Percentiles rank a stretch among this genome's conserved stretches.
phyloP scores from a whole-genome alignment of 2,797 vertebrate species.

The Falco naumanni region DNA sequence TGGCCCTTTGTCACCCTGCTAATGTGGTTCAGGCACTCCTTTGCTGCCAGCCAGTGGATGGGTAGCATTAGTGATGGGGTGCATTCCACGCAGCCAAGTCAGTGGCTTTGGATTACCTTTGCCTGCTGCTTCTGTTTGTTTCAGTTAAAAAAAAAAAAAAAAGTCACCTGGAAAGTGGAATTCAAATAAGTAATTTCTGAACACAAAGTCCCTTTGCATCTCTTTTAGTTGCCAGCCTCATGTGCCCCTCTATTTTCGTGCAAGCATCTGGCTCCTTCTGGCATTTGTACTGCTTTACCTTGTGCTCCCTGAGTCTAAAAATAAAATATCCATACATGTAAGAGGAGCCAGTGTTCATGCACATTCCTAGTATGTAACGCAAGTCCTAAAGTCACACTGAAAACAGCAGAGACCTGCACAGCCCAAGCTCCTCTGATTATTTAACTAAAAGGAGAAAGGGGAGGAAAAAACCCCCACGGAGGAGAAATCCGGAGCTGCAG shows the following conservation, averaged over 20 bases:
- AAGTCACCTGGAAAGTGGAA: background rate
- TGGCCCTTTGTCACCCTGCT: background rate
- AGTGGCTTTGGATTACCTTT: background rate
- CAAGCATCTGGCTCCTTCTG: constrained; percentile 63
- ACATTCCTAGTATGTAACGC: background rate
- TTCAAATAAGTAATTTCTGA: background rate
- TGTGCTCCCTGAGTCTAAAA: constrained; percentile 68
- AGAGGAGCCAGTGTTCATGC: constrained; percentile 15
- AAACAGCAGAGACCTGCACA: background rate
- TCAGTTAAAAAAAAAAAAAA: background rate
- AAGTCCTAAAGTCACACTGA: constrained; percentile 50
- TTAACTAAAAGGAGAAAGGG: background rate
- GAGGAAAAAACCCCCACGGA: background rate
- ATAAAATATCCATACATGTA: constrained; percentile 61
- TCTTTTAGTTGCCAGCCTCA: constrained; percentile 26
- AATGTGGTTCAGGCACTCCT: background rate
- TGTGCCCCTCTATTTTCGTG: constrained; percentile 40
- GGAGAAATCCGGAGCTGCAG: background rate
- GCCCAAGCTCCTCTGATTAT: rapidly evolving
- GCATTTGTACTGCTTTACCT: constrained; percentile 59
- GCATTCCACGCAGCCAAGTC: background rate
- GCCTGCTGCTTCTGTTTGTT: background rate
- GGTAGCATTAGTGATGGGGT: rapidly evolving
- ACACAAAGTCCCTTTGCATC: background rate
- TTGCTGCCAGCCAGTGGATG: background rate